Percentiles rank a stretch among this genome's conserved stretches.
These are phyloP conservation scores for Cygnus olor DNA, from an alignment of 2,797 vertebrate genomes.

Conservation along the genomic window DNA sequence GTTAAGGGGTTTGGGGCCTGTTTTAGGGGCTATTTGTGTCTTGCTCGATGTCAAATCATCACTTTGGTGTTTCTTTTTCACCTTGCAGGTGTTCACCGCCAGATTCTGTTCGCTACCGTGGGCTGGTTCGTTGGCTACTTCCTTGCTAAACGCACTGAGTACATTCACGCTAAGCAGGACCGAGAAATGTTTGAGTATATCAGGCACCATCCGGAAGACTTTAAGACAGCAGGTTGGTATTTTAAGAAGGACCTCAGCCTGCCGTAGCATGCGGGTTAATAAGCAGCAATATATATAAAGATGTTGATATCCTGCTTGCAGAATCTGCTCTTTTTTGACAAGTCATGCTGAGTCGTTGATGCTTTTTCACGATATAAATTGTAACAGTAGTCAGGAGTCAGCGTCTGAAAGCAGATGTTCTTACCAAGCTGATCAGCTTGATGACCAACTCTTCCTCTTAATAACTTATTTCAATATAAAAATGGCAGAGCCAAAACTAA, in stretches of 20 bases:
- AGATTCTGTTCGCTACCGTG: conserved; percentile 80
- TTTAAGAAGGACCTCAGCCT: background rate
- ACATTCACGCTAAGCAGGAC: conserved; percentile 81
- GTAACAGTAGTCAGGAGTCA: background rate
- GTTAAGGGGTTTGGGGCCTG: background rate
- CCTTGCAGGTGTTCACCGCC: conserved; percentile 88
- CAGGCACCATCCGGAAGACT: conserved; percentile 82
- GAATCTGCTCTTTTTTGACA: background rate
- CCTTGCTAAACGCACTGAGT: conserved; percentile 81
- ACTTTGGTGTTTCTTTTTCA: background rate
- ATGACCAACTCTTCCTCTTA: background rate
- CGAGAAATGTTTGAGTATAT: conserved; percentile 86
- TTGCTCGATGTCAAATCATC: background rate
- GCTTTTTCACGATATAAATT: background rate
- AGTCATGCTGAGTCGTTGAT: background rate
- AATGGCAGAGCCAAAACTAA: background rate
- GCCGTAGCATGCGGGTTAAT: fast-evolving
- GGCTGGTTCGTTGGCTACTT: conserved; percentile 90
- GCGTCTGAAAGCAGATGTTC: background rate
- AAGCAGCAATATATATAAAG: background rate
- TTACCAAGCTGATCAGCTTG: background rate
- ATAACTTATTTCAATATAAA: background rate
- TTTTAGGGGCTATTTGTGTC: background rate
- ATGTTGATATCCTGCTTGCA: no score
- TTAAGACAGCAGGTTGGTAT: conserved; percentile 72